Percentiles rank a stretch among this genome's conserved stretches.
Evolutionary conservation across 2,113 vertebrate genomes (phyloP).

Genomic region (Lutjanus erythropterus): DNA sequence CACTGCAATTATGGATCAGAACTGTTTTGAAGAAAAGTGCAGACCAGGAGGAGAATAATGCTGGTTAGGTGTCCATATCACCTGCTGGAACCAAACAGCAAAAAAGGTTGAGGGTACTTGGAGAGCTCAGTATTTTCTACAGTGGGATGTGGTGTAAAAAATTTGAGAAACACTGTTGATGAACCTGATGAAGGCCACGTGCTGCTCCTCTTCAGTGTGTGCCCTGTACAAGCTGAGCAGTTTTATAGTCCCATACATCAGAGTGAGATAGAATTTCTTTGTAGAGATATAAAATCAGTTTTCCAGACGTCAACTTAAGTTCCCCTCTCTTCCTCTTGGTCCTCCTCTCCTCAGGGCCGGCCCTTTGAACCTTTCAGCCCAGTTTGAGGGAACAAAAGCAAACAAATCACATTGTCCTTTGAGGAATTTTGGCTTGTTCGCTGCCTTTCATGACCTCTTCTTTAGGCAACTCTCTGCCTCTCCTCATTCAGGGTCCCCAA

Average conservation of each 20-base stretch:
- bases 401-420: slow-evolving; percentile 85
- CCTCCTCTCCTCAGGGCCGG: slow-evolving; percentile 55
- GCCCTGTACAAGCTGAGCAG: background rate
- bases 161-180: no score
- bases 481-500: slow-evolving; percentile 80
- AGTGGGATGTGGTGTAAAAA: no score
- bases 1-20: no score
- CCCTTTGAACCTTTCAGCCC: slow-evolving; percentile 80
- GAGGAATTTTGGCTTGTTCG: slow-evolving; percentile 83
- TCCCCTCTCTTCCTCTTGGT: slow-evolving; percentile 10
- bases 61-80: no score
- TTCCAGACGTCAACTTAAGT: background rate
- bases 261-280: background rate
- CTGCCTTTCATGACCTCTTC: slow-evolving; percentile 84
- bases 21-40: no score
- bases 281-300: background rate
- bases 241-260: background rate
- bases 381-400: slow-evolving; percentile 85
- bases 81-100: no score
- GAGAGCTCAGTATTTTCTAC: no score
- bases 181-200: no score
- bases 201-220: background rate
- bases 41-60: no score
- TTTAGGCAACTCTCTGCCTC: slow-evolving; percentile 73
- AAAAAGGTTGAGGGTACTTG: no score